A percentile compares a stretch with the other conserved stretches of the same genome.
Conservation (phyloP, 2,797 vertebrate species). For the Alca torda region DNA sequence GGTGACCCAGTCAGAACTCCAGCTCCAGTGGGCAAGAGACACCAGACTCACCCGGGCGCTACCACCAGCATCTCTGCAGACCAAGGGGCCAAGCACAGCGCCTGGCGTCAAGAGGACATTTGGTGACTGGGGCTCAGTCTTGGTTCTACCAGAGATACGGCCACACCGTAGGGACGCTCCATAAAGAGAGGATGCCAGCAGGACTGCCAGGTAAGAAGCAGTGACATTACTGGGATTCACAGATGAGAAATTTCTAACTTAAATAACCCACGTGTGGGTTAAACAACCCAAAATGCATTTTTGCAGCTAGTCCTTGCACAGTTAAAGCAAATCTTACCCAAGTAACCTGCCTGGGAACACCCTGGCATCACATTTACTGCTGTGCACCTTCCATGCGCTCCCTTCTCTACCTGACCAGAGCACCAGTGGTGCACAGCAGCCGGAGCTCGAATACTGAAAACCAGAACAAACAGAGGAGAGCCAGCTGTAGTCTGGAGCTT, state of each 20-base stretch:
- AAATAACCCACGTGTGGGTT: background rate
- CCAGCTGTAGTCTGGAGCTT: background rate
- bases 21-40: background rate
- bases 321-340: background rate
- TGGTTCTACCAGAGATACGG: background rate
- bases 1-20: background rate
- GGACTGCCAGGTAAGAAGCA: background rate
- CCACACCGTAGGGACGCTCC: accelerated
- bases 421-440: background rate
- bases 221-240: background rate
- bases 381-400: background rate
- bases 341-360: background rate
- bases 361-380: background rate
- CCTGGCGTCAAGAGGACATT: background rate
- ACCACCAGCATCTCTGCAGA: background rate
- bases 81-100: background rate
- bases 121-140: background rate
- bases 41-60: background rate
- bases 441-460: background rate
- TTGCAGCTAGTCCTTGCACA: background rate
- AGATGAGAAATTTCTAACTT: background rate
- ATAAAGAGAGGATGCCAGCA: background rate
- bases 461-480: background rate
- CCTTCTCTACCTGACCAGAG: background rate
- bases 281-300: background rate